Evolutionary conservation across 2,888 invertebrate genomes (phyloP).

Genomic region (Drosophila suboccidentalis): DNA sequence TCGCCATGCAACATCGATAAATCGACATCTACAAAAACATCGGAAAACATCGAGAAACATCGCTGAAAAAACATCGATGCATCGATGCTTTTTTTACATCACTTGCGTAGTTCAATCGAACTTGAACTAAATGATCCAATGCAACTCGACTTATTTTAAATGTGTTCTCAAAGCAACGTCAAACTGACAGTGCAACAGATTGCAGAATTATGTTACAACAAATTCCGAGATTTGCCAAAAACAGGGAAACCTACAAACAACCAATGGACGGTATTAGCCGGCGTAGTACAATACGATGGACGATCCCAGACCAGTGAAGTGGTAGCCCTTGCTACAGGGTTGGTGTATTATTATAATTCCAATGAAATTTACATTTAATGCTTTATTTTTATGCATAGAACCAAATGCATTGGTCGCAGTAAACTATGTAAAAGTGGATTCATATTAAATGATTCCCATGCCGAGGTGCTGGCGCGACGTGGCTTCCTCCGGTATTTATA

Average conservation of each 20-base stretch:
- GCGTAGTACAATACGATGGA: slow-evolving; percentile 88
- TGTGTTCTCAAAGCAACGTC: slow-evolving; percentile 11
- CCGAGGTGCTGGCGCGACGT: slow-evolving; percentile 94
- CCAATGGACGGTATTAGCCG: slow-evolving; percentile 95
- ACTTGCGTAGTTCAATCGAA: too few species aligned
- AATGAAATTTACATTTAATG: not conserved
- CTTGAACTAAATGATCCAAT: not conserved
- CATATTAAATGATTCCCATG: slow-evolving; percentile 95
- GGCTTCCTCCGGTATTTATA: slow-evolving; percentile 92
- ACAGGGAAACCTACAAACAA: slow-evolving; percentile 91
- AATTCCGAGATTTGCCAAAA: slow-evolving; percentile 89
- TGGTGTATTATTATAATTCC: not conserved
- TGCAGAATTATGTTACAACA: slow-evolving; percentile 87
- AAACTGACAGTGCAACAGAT: slow-evolving; percentile 79
- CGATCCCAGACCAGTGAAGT: slow-evolving; percentile 86
- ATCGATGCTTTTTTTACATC: too few species aligned
- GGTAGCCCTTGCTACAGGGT: slow-evolving; percentile 88
- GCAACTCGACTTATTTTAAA: slow-evolving; percentile 8
- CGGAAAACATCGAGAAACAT: too few species aligned
- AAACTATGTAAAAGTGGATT: slow-evolving; percentile 89
- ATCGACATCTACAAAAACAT: too few species aligned
- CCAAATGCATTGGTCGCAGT: slow-evolving; percentile 94
- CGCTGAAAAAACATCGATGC: too few species aligned
- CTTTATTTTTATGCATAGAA: slow-evolving; percentile 87
- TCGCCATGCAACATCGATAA: too few species aligned